Conservation (phyloP, 2,113 vertebrate genomes). For the Cygnus atratus region DNA sequence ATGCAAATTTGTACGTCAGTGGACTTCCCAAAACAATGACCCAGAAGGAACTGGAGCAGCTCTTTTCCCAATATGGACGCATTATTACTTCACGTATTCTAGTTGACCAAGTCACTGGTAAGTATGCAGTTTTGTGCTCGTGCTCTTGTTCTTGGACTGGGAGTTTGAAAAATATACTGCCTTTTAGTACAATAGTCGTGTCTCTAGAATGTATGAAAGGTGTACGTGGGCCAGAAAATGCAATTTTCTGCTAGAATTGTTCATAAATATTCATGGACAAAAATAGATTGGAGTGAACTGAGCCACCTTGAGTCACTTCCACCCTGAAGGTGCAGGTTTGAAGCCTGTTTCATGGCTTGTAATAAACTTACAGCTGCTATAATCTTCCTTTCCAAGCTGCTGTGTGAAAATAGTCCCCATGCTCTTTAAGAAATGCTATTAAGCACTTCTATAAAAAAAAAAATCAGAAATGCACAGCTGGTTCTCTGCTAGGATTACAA, state of each 20-base stretch:
- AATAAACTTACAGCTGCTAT: conserved; percentile 80
- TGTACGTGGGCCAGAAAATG: conserved; percentile 77
- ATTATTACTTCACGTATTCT: conserved; percentile 99
- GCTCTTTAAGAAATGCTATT: conserved; percentile 70
- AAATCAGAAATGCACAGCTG: conserved; percentile 34
- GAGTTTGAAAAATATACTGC: conserved; percentile 47
- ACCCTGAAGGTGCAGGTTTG: conserved; percentile 77
- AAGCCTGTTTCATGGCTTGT: conserved; percentile 79
- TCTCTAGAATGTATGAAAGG: conserved; percentile 70
- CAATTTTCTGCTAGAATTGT: conserved; percentile 78
- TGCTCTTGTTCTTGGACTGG: not conserved
- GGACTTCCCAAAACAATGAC: conserved; percentile 98
- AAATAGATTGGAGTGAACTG: conserved; percentile 77
- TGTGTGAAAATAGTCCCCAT: conserved; percentile 54
- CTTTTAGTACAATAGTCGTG: not conserved
- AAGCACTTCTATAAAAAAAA: conserved; percentile 56
- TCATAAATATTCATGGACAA: conserved; percentile 84
- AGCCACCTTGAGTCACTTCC: conserved; percentile 74
- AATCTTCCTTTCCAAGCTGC: conserved; percentile 77
- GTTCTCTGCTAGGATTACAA: conserved; percentile 43
- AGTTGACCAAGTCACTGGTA: conserved; percentile 97
- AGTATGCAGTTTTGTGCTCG: conserved; percentile 66
- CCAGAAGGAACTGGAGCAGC: conserved; percentile 96
- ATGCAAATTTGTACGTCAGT: conserved; percentile 97
- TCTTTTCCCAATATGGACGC: conserved; percentile 96